These are phyloP conservation scores for Eupithecia insigniata DNA, from an alignment of 2,888 invertebrate species.

Conservation along the genomic window DNA sequence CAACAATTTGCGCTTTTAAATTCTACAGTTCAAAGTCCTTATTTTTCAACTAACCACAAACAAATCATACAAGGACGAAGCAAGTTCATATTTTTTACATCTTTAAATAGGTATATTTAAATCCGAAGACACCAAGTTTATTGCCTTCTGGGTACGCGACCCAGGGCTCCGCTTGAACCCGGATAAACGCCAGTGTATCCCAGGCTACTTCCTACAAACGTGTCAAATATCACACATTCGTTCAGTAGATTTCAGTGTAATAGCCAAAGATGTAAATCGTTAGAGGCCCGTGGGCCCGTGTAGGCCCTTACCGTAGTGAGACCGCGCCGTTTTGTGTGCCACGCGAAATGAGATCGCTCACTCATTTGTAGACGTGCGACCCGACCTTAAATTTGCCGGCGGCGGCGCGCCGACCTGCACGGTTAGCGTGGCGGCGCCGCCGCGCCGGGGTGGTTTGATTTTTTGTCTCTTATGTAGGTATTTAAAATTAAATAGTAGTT, in stretches of 20 bases:
- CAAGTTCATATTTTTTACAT: neutral
- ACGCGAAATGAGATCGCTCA: too few relatives aligned
- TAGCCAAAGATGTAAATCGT: too few relatives aligned
- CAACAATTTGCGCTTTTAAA: neutral
- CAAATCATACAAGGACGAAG: neutral
- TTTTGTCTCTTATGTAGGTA: too few relatives aligned
- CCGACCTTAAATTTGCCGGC: too few relatives aligned
- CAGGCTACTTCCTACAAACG: neutral
- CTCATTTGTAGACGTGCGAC: too few relatives aligned
- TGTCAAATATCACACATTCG: neutral
- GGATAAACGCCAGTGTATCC: neutral
- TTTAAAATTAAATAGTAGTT: too few relatives aligned
- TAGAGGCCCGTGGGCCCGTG: too few relatives aligned
- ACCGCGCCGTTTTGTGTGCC: too few relatives aligned
- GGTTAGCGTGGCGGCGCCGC: too few relatives aligned
- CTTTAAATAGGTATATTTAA: neutral
- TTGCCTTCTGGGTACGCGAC: neutral
- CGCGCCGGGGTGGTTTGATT: too few relatives aligned
- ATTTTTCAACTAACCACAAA: neutral
- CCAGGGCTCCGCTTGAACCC: constrained; percentile 1
- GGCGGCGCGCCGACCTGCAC: too few relatives aligned
- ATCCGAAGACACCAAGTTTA: neutral
- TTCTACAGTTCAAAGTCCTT: neutral
- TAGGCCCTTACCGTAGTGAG: too few relatives aligned
- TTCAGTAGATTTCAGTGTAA: neutral